These are phyloP conservation scores for Coronaproctus castanopsis DNA, from an alignment of 2,888 invertebrate species.

Conservation along the genomic window DNA sequence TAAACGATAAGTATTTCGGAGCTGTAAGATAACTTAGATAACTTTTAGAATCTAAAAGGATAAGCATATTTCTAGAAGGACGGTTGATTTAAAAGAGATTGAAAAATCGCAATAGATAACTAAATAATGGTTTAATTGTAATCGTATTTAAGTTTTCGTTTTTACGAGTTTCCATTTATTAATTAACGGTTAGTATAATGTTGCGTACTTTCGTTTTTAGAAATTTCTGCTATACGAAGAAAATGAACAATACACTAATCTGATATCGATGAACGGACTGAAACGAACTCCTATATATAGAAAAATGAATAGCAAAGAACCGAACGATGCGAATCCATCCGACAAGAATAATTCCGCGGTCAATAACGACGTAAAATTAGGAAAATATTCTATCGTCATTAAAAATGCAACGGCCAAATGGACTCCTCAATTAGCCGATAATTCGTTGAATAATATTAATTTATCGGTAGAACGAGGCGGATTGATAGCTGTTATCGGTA, in stretches of 20 bases:
- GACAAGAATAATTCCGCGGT: not conserved
- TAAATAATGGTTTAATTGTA: too few relatives aligned
- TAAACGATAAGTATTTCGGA: too few relatives aligned
- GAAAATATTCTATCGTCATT: conserved; percentile 28
- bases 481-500: conserved; percentile 48
- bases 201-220: conserved; percentile 23
- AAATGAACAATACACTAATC: conserved; percentile 9
- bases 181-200: too few relatives aligned
- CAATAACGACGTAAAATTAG: not conserved
- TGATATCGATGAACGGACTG: conserved; percentile 1
- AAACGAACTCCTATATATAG: not conserved
- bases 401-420: conserved; percentile 29
- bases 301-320: conserved; percentile 2
- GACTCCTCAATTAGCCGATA: conserved; percentile 31
- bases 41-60: too few relatives aligned
- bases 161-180: too few relatives aligned
- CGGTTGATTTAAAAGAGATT: too few relatives aligned
- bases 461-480: conserved; percentile 36
- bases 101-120: too few relatives aligned
- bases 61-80: too few relatives aligned
- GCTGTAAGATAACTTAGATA: too few relatives aligned
- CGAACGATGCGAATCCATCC: conserved; percentile 5
- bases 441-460: conserved; percentile 34
- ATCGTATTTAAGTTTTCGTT: too few relatives aligned
- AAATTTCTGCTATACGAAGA: conserved; percentile 29